These are phyloP conservation scores for Oxygymnocypris stewartii DNA, from an alignment of 2,113 vertebrate genomes.

Conservation along the genomic window DNA sequence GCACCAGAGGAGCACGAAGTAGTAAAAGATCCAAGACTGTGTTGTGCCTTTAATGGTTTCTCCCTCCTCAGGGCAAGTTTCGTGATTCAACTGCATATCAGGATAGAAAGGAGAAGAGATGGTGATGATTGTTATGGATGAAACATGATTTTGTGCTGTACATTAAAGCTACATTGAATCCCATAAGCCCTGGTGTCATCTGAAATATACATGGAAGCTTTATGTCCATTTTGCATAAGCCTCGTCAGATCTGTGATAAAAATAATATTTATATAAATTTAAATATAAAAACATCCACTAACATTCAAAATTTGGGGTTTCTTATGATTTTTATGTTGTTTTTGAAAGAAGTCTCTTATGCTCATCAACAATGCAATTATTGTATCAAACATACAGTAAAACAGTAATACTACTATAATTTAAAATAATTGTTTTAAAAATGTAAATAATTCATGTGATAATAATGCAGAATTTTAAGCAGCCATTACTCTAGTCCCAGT, in stretches of 20 bases:
- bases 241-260: not conserved
- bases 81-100: slow-evolving; percentile 52
- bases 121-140: slow-evolving; percentile 39
- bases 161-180: slow-evolving; percentile 59
- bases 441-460: no score
- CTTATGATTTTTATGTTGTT: not conserved
- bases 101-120: slow-evolving; percentile 30
- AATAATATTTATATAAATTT: not conserved
- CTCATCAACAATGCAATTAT: not conserved
- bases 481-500: not conserved
- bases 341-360: not conserved
- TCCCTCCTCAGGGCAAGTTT: slow-evolving; percentile 16
- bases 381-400: no score
- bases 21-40: slow-evolving; percentile 8
- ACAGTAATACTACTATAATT: no score
- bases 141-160: slow-evolving; percentile 59
- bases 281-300: not conserved
- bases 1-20: slow-evolving; percentile 47
- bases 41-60: slow-evolving; percentile 17
- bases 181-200: slow-evolving; percentile 33
- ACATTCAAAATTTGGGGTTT: not conserved
- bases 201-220: not conserved
- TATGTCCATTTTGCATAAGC: not conserved
- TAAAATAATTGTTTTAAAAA: no score
- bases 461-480: not conserved